Evolutionary conservation across 2,888 invertebrate species (phyloP), one percentile per base, ranked within the genome.

Genomic region (Scaptomyza polygonia): DNA sequence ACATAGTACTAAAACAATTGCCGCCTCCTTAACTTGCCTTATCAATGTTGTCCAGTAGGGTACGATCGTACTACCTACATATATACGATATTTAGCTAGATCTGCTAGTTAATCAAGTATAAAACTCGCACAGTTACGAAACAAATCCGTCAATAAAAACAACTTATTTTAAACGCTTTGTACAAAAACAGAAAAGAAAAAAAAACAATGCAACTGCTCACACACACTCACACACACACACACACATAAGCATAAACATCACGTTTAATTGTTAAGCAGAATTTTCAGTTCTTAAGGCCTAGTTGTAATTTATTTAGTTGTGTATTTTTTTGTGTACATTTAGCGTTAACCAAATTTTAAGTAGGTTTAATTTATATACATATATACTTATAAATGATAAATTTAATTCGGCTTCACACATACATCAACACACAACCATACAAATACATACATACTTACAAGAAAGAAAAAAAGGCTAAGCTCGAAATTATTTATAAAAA

Each of bases 321-420:
- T 79, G 77, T 82, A 66, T 77, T 78, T 78, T 68, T 65, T 67
- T 73, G 84, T 83, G 86, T 83, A 83, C 86, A 83, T 86, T 83
- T 83, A 83, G 84, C 86, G 67, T 84, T 74, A 86, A 84, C 79
- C 77, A 79, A 86, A 86, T 86, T 83, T 81, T 83, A 83, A 83
- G 83, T 83, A 83, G 86, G 44, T 61, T 86, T 72, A 74, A 79
- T 67, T 74, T 67, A 73, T 56, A 65, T 47, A 67, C 40, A 72
- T 53, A 67, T 56, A 65, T 47, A 67, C 40, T 67, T 53, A 67
- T 56, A 67, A 59, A 61, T 43, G 52, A 75, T 64, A 66, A 47
- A 63, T 71, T 67, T 79, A 72, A 82, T 70, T 82, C 63, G 78
- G 72, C 64, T 58, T 62, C 62, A 72, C 49, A 63, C 25, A 25